Evolutionary conservation across 92 coral and sea anemone species (phyloP).

Genomic region (Desmophyllum pertusum): DNA sequence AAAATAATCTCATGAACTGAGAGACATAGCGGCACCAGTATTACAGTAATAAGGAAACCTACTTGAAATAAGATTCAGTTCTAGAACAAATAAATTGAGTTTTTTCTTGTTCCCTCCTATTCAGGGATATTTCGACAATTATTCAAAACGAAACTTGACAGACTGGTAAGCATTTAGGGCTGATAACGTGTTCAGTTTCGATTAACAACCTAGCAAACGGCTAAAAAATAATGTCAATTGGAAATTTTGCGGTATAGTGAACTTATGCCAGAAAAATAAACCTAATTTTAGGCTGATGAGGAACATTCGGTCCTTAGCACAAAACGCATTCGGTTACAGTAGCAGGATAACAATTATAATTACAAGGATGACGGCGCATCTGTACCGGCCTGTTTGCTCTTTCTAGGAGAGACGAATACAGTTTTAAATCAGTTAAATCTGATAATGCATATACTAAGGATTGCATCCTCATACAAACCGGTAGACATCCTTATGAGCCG

Average conservation of each 20-base stretch:
- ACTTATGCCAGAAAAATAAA: neutral
- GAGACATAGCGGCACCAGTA: constrained; percentile 3
- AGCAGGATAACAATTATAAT: neutral
- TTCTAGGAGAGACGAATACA: neutral
- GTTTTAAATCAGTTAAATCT: neutral
- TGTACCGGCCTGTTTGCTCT: neutral
- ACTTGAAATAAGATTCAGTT: no score
- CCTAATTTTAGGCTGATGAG: neutral
- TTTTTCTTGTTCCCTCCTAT: no score
- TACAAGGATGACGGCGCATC: no score
- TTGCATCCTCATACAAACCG: neutral
- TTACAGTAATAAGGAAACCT: no score
- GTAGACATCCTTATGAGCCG: neutral
- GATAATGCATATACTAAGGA: neutral
- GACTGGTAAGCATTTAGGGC: neutral
- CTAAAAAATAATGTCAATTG: neutral
- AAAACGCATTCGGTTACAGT: neutral
- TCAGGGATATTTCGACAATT: neutral
- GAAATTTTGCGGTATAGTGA: neutral
- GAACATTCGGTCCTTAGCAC: neutral
- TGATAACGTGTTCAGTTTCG: neutral
- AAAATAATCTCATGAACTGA: neutral
- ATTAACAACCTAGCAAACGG: neutral
- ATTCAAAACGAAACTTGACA: neutral
- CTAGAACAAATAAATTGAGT: neutral